Base-by-base conservation (phyloP, 2,113 vertebrate genomes). In the Cynoglossus semilaevis region DNA sequence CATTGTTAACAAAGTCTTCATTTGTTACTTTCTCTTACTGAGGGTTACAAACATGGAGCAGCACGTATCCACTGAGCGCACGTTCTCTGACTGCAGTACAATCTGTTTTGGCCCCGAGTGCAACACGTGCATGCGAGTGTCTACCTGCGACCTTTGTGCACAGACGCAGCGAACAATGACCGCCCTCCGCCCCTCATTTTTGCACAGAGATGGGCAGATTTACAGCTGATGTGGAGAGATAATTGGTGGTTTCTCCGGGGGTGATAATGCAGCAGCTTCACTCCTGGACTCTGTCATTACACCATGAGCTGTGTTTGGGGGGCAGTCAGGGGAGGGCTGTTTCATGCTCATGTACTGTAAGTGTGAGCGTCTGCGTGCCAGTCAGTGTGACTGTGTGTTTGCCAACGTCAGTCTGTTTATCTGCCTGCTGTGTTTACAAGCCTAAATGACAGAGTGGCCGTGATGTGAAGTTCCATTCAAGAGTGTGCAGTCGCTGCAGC, bases 81-180 rank as follows among this genome's bases (percentile, higher is more conserved):
- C 76, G 80, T 77, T 61, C 66, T 76, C 63, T 75, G 63, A 72
- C 81, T 77, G 80, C 71, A 63, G 59, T 46, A 38, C 76, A 68
- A 82, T 76, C 58, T 61, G 37, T 72, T 76, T 62, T 76, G 74
- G 71, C 55, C 58, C 43, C 0, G 5, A 72, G 54, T 72, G 57
- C 57, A 70, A 72, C 77, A 83, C 72, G 65, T 81, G 78, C 59
- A 38, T 63, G 63, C 76, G 51, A 60, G 75, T 50, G 59, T 47
- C 41, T 58, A 58, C 63, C 62, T 48, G 47, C 37, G n/a, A 58
- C 36, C 35, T 9, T 15, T 14, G 10, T 16, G 42, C 14, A 46
- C 35, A 15, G 17, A 37, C 40, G 51, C 56, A 44, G 19, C 36
- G 18, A 36, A 67, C 38, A 41, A n/a, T 41, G 10, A 7, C 42